Conservation (phyloP, 2,888 invertebrate species). For the Physocephala rufipes region DNA sequence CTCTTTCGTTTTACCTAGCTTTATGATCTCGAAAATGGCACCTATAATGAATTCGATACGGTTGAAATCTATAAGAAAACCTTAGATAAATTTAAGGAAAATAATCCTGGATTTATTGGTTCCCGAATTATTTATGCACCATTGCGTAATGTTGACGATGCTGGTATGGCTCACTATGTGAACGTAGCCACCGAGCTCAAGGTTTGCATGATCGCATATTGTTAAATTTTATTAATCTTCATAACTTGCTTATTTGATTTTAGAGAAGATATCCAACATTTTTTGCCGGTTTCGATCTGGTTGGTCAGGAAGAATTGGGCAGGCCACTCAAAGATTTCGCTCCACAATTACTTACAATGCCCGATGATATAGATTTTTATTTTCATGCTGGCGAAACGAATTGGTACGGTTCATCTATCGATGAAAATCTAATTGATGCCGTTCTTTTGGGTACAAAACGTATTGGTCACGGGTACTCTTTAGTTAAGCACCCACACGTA, state of each 20-base stretch:
- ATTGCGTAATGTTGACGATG: conserved; percentile 65
- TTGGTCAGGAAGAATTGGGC: conserved; percentile 81
- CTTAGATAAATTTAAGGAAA: conserved; percentile 69
- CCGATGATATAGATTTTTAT: conserved; percentile 71
- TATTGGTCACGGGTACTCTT: conserved; percentile 81
- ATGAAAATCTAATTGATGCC: conserved; percentile 81
- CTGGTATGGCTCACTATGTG: conserved; percentile 67
- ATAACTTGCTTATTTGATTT: background rate
- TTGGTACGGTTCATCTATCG: conserved; percentile 74
- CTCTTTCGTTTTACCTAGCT: conserved; percentile 54
- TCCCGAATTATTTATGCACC: conserved; percentile 77
- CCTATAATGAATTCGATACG: conserved; percentile 69
- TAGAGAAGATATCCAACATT: conserved; percentile 71
- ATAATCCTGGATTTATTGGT: conserved; percentile 75
- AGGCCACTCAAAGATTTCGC: conserved; percentile 72
- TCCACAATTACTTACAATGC: conserved; percentile 68
- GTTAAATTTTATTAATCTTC: background rate
- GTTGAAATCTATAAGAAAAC: conserved; percentile 70
- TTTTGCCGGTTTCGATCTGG: conserved; percentile 82
- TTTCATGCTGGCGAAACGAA: conserved; percentile 87
- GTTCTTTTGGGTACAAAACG: conserved; percentile 77
- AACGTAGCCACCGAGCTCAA: conserved; percentile 53
- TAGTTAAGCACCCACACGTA: conserved; percentile 77
- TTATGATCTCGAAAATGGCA: conserved; percentile 74
- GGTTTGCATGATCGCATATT: conserved; percentile 43